Evolutionary conservation across 2,113 vertebrate species (phyloP).

Genomic region (Chinchilla lanigera): DNA sequence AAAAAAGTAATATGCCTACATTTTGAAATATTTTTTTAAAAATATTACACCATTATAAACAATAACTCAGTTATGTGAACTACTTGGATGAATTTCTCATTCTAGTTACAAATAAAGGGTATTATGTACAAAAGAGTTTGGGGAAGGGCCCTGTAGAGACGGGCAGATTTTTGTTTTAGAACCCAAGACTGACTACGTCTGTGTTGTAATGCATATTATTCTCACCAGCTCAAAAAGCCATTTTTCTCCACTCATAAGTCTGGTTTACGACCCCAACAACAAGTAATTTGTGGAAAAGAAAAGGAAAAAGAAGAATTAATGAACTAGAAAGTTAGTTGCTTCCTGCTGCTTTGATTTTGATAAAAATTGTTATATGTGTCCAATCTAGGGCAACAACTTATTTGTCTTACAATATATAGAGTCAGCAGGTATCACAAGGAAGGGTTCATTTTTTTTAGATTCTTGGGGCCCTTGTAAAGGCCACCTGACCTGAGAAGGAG

Average conservation of each 20-base stretch:
- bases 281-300: not conserved
- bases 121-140: constrained; percentile 55
- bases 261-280: not conserved
- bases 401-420: not conserved
- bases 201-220: not conserved
- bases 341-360: not conserved
- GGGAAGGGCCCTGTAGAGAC: constrained; percentile 59
- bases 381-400: not conserved
- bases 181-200: constrained; percentile 2
- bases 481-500: not conserved
- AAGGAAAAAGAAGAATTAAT: not conserved
- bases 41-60: constrained; percentile 49
- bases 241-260: not conserved
- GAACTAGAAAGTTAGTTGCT: not conserved
- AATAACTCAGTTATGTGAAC: constrained; percentile 76
- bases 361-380: not conserved
- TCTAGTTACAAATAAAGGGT: constrained; percentile 76
- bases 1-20: constrained; percentile 45
- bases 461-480: not conserved
- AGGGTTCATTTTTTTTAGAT: not conserved
- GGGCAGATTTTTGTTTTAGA: constrained; percentile 70
- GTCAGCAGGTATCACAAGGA: not conserved
- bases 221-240: not conserved
- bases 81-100: constrained; percentile 75
- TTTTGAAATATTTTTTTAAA: constrained; percentile 47